Evolutionary conservation across 2,113 vertebrate species (phyloP).

Genomic region (Sclerurus mexicanus): DNA sequence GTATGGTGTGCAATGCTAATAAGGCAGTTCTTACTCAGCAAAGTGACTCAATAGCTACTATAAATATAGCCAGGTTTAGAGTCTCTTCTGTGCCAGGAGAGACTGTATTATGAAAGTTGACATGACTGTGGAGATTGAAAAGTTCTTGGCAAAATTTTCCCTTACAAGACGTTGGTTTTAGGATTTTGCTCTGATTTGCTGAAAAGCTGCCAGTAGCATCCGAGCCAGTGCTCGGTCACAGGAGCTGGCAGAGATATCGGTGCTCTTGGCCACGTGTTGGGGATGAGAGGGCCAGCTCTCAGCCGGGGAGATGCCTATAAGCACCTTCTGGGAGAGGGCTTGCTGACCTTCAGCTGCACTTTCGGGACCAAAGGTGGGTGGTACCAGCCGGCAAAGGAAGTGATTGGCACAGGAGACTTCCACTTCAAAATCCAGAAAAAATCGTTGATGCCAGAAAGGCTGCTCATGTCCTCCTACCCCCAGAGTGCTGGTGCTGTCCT

Average conservation of each 20-base stretch:
- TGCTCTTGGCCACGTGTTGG: neutral
- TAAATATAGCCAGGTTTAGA: conserved; percentile 49
- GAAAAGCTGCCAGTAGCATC: neutral
- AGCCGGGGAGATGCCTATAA: neutral
- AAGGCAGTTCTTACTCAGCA: conserved; percentile 51
- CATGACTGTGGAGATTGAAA: neutral
- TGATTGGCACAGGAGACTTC: neutral
- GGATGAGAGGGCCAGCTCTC: neutral
- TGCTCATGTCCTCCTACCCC: neutral
- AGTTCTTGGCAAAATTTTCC: conserved; percentile 3
- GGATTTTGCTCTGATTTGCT: conserved; percentile 22
- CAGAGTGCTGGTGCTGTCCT: neutral
- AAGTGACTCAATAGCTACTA: conserved; percentile 42
- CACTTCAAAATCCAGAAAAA: neutral
- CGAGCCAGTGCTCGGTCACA: neutral
- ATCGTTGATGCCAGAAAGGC: neutral
- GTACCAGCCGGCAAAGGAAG: neutral
- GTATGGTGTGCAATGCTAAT: conserved; percentile 4
- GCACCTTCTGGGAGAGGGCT: accelerated
- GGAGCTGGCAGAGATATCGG: neutral
- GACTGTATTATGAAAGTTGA: neutral
- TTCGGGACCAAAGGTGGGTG: neutral
- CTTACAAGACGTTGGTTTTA: neutral
- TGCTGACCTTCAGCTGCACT: neutral
- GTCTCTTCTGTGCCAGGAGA: conserved; percentile 7